Percentiles rank a stretch among this genome's conserved stretches.
phyloP scores from a whole-genome alignment of 2,888 invertebrate species.

The Chaitophorus viminalis region DNA sequence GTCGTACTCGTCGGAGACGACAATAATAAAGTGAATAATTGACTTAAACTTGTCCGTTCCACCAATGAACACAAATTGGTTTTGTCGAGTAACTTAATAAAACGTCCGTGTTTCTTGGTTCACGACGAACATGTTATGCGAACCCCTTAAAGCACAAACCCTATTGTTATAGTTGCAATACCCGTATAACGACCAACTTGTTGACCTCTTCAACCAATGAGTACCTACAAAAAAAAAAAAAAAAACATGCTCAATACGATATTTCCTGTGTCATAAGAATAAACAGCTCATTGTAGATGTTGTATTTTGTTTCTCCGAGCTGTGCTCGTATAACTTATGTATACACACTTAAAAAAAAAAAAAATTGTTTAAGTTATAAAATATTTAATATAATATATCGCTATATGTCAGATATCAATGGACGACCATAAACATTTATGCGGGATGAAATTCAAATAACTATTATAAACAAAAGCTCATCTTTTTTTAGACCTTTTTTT shows the following conservation, averaged over 20 bases:
- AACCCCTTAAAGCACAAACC: constrained; percentile 2
- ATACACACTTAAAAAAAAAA: too few species aligned
- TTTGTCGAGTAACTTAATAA: constrained; percentile 53
- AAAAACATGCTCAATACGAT: background rate
- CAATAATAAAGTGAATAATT: constrained; percentile 47
- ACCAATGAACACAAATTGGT: constrained; percentile 28
- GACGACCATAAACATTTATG: too few species aligned
- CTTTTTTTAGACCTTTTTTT: too few species aligned
- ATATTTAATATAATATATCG: too few species aligned
- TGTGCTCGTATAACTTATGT: too few species aligned
- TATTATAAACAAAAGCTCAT: too few species aligned
- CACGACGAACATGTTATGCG: background rate
- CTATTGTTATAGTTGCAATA: constrained; percentile 12
- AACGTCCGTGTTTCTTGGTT: constrained; percentile 36
- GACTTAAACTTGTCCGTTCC: constrained; percentile 44
- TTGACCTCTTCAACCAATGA: background rate
- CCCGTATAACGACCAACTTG: constrained; percentile 4
- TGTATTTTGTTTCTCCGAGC: background rate
- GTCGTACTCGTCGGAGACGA: background rate
- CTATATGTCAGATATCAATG: too few species aligned
- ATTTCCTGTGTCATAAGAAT: background rate
- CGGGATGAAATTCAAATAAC: too few species aligned
- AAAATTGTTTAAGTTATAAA: too few species aligned
- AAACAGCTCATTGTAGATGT: background rate
- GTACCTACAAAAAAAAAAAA: background rate